phyloP scores from a whole-genome alignment of 2,113 vertebrate species.

The Circaetus gallicus region DNA sequence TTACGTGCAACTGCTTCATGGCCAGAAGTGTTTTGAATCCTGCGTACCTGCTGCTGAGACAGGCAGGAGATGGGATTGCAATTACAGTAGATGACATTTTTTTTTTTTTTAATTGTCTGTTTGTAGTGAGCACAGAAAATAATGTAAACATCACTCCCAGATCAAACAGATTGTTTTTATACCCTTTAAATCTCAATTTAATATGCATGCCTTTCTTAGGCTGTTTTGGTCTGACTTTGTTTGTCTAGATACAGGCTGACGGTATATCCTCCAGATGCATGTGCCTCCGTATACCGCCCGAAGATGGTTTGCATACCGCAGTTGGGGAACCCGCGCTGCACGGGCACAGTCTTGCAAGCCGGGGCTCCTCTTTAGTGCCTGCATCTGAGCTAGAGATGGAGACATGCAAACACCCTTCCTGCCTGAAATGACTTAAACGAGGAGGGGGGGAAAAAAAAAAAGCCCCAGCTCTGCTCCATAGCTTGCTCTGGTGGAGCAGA shows the following conservation, averaged over 20 bases:
- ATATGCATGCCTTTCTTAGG: slow-evolving; percentile 44
- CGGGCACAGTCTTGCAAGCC: background rate
- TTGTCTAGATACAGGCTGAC: slow-evolving; percentile 15
- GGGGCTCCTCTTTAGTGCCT: background rate
- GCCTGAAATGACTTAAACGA: background rate
- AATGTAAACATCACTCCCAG: slow-evolving; percentile 44
- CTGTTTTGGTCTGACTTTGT: slow-evolving; percentile 37
- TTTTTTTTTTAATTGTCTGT: slow-evolving; percentile 35
- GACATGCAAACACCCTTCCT: no score
- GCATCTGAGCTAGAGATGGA: background rate
- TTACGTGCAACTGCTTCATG: slow-evolving; percentile 57
- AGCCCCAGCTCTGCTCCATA: background rate
- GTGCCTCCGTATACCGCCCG: background rate
- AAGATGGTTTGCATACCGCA: slow-evolving; percentile 37
- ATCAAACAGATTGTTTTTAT: slow-evolving; percentile 57
- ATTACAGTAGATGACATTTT: slow-evolving; percentile 19
- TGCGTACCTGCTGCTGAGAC: slow-evolving; percentile 47
- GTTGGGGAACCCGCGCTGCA: background rate
- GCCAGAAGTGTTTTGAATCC: slow-evolving; percentile 48
- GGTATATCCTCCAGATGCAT: background rate
- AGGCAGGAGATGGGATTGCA: slow-evolving; percentile 38
- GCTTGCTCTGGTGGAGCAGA: background rate
- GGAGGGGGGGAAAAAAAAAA: no score
- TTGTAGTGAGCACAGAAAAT: slow-evolving; percentile 50
- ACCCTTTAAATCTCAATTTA: slow-evolving; percentile 28